These are phyloP conservation scores for Polydrusus pterygomalis DNA, from an alignment of 2,888 invertebrate genomes.

Conservation along the genomic window DNA sequence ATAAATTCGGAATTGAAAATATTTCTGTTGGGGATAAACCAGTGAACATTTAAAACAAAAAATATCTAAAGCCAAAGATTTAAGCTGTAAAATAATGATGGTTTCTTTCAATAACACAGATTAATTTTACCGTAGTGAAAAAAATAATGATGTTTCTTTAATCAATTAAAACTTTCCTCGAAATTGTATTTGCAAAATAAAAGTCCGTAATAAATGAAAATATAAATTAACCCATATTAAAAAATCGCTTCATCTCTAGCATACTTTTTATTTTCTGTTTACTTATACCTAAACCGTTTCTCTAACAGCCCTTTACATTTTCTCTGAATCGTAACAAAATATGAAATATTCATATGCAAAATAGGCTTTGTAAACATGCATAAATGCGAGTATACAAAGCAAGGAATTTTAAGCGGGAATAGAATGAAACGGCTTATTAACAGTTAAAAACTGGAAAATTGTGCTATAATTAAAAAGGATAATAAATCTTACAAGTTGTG, in stretches of 20 bases:
- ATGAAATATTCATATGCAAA: not conserved
- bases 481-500: too few species aligned
- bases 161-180: too few species aligned
- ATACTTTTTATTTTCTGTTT: not conserved
- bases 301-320: not conserved
- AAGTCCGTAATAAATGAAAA: too few species aligned
- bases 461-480: too few species aligned
- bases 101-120: not conserved
- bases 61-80: not conserved
- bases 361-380: not conserved
- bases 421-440: too few species aligned
- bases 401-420: not conserved
- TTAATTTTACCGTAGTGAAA: not conserved
- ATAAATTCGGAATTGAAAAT: not conserved
- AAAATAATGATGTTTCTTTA: too few species aligned
- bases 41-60: constrained; percentile 3
- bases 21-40: not conserved
- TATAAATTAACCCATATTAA: too few species aligned
- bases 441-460: too few species aligned
- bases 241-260: too few species aligned
- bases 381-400: not conserved
- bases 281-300: not conserved
- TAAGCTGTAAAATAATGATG: not conserved
- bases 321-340: not conserved
- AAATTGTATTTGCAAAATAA: too few species aligned